Base-by-base conservation (phyloP, 1,140 invertebrate genomes). In the Calliphora vicina region DNA sequence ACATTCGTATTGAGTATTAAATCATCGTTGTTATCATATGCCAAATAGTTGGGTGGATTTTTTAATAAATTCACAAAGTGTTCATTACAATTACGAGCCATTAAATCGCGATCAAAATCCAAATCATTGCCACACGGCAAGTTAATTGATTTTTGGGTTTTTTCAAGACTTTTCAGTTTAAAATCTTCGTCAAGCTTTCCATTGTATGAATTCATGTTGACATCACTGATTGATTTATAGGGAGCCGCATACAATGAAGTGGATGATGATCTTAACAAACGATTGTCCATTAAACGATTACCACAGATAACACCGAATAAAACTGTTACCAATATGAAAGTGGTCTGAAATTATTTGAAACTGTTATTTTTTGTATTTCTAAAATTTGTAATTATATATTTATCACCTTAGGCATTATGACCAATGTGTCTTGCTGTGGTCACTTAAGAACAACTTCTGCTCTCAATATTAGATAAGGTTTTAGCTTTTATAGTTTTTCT, bases 251-350 rank as follows among this genome's bases (percentile, higher is more conserved):
- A 57, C 1, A n/a, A 17, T 57, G n/a, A 0, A 4, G 61, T 23
- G 25, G n/a, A 23, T 6, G 61, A 50, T 15, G 45, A 67, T 67
- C 61, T 67, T 8, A 78, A 43, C 29, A 81, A 61, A 61, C 26
- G 26, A 42, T 72, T 82, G n/a, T 82, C 81, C 81, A 73, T 82
- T 17, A 82, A 74, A 23, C 83, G 83, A 81, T 82, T 67, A 42
- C 74, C 83, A 73, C 71, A 67, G 13, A 84, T 84, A 57, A 61
- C 73, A 29, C 81, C 76, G 20, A 82, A 82, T 27, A 78, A 71
- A 23, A 84, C 42, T 3, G 81, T 80, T 26, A 82, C 50, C 26
- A 84, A 17, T 20, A 84, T 35, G 13, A 84, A 82, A 9, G 83
- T 61, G 27, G 81, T 67, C 83, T 84, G 23, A 0, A 25, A 43